Conservation (phyloP, 2,113 vertebrate species). For the Panthera uncia region DNA sequence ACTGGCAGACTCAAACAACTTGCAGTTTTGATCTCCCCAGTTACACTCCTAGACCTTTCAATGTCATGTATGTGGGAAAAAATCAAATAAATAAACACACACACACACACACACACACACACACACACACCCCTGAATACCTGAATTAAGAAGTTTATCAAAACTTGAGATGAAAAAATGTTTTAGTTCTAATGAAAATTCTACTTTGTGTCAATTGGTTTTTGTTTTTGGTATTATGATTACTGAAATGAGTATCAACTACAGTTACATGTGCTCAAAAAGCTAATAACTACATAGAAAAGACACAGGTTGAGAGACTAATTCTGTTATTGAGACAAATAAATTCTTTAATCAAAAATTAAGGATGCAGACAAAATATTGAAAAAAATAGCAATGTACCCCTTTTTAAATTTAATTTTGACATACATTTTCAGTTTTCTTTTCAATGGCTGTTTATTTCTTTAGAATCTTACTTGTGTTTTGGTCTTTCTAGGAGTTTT, state of each 20-base stretch:
- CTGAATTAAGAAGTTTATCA: not conserved
- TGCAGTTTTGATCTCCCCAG: not conserved
- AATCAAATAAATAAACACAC: not conserved
- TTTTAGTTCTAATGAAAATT: not conserved
- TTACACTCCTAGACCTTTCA: not conserved
- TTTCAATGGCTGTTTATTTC: not conserved
- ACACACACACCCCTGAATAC: not conserved
- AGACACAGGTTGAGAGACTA: not conserved
- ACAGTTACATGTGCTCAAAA: not conserved
- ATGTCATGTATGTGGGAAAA: not conserved
- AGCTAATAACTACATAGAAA: not conserved
- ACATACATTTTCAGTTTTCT: not conserved
- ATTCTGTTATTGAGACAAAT: not conserved
- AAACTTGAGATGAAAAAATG: not conserved
- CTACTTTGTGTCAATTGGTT: not conserved
- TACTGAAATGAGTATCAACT: not conserved
- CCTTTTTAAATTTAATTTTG: not conserved
- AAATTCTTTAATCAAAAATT: not conserved
- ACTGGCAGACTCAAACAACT: not conserved
- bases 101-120: not conserved
- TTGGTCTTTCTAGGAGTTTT: not conserved
- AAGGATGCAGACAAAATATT: not conserved
- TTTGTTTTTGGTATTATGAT: not conserved
- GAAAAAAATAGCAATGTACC: not conserved
- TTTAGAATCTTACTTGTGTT: not conserved